A percentile compares a stretch with the other conserved stretches of the same genome.
Evolutionary conservation across 2,888 invertebrate genomes (phyloP).

Genomic region (Hirtodrosophila duncani): DNA sequence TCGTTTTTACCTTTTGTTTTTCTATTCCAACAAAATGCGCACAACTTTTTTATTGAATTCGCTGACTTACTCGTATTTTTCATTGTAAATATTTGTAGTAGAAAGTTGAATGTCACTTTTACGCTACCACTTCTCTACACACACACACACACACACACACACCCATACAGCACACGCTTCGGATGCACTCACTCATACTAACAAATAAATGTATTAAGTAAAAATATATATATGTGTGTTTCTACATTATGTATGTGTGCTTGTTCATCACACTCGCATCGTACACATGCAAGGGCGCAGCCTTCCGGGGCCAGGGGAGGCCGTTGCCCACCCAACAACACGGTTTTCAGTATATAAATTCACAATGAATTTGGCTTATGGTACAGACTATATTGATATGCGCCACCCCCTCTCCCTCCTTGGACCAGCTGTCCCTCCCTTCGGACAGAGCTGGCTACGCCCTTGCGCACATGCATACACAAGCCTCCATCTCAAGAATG

Average conservation of each 20-base stretch:
- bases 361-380: too few relatives aligned
- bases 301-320: too few relatives aligned
- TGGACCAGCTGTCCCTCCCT: too few relatives aligned
- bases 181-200: conserved; percentile 19
- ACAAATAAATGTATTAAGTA: conserved; percentile 32
- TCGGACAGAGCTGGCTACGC: too few relatives aligned
- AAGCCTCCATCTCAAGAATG: conserved; percentile 47
- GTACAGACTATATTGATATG: too few relatives aligned
- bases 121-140: conserved; percentile 34
- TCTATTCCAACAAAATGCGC: conserved; percentile 54
- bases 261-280: conserved; percentile 51
- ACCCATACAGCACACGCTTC: conserved; percentile 1
- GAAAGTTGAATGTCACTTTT: neutral
- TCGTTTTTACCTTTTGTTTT: too few relatives aligned
- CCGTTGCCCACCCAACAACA: too few relatives aligned
- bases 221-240: conserved; percentile 27
- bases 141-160: conserved; percentile 27
- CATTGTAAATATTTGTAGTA: conserved; percentile 53
- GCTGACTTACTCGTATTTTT: conserved; percentile 30
- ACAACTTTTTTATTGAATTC: conserved; percentile 45
- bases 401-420: too few relatives aligned
- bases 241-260: conserved; percentile 50
- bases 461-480: too few relatives aligned
- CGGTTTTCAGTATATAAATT: too few relatives aligned
- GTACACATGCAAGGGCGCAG: too few relatives aligned